Evolutionary conservation across 2,113 vertebrate genomes (phyloP).

Genomic region (Oreochromis niloticus): DNA sequence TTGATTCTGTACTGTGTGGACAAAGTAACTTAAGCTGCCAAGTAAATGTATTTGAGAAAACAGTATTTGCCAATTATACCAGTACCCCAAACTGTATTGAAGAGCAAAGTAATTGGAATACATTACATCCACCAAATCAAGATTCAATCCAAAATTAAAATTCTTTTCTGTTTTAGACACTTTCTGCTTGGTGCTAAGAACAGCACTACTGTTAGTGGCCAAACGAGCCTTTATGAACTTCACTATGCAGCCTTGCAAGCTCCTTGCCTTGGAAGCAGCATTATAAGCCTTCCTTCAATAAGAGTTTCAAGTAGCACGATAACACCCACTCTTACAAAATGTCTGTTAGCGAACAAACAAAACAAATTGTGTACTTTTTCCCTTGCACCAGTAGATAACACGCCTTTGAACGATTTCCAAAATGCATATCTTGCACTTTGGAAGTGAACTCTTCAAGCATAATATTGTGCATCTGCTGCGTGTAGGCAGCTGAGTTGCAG

Average conservation of each 20-base stretch:
- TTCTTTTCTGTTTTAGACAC: not conserved
- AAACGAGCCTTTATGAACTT: not conserved
- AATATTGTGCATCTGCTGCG: conserved; percentile 13
- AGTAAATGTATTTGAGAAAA: not conserved
- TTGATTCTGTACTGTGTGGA: not conserved
- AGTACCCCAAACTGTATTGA: not conserved
- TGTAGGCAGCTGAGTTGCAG: conserved; percentile 36
- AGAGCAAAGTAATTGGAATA: not conserved
- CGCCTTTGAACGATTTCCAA: conserved; percentile 1
- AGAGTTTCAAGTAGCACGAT: not conserved
- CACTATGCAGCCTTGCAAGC: not conserved
- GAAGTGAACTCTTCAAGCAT: conserved; percentile 24
- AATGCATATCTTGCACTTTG: conserved; percentile 30
- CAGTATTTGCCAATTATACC: not conserved
- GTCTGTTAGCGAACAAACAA: not conserved
- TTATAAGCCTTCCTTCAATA: not conserved
- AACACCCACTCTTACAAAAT: not conserved
- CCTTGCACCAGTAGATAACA: not conserved
- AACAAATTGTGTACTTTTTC: not conserved
- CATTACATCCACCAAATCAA: not conserved
- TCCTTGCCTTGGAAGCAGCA: not conserved
- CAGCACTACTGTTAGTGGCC: not conserved
- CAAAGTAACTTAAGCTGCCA: not conserved
- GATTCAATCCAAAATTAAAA: not conserved
- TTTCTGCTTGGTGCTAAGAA: not conserved